phyloP scores from a whole-genome alignment of 1,140 invertebrate genomes.

The Plutomurus gul region DNA sequence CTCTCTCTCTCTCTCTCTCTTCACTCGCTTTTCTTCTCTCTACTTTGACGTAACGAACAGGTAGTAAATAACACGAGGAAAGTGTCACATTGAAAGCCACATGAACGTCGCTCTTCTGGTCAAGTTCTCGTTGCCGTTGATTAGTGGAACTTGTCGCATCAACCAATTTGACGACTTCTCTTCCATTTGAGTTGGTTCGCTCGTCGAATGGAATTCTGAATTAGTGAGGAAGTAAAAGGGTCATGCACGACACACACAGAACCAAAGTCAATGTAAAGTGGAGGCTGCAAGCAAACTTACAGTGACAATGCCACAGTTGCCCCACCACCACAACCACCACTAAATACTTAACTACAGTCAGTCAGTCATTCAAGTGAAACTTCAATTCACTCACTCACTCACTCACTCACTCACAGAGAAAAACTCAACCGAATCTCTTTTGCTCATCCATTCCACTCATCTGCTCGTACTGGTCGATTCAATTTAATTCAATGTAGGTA shows the following conservation, averaged over 20 bases:
- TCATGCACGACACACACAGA: background rate
- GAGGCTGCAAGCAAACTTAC: background rate
- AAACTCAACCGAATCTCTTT: background rate
- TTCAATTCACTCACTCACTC: too few relatives aligned
- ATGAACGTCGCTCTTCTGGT: conserved; percentile 19
- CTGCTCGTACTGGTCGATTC: conserved; percentile 1
- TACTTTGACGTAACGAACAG: conserved; percentile 6
- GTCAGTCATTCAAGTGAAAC: conserved; percentile 14
- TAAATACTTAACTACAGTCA: too few relatives aligned
- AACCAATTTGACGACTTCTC: conserved; percentile 24
- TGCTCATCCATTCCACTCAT: background rate
- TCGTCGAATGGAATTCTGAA: conserved; percentile 12
- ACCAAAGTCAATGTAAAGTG: background rate
- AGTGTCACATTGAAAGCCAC: conserved; percentile 32
- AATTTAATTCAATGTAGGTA: conserved; percentile 25
- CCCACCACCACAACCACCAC: background rate
- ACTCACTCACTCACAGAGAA: background rate
- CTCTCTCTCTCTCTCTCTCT: background rate
- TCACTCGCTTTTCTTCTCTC: background rate
- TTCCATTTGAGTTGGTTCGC: conserved; percentile 6
- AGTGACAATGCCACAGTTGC: conserved; percentile 8
- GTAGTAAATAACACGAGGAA: conserved; percentile 25
- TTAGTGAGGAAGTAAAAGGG: conserved; percentile 26
- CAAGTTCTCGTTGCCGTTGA: conserved; percentile 15
- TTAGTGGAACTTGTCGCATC: conserved; percentile 26